These are phyloP conservation scores for Opisthograptis luteolata DNA, from an alignment of 2,888 invertebrate genomes.

Conservation along the genomic window DNA sequence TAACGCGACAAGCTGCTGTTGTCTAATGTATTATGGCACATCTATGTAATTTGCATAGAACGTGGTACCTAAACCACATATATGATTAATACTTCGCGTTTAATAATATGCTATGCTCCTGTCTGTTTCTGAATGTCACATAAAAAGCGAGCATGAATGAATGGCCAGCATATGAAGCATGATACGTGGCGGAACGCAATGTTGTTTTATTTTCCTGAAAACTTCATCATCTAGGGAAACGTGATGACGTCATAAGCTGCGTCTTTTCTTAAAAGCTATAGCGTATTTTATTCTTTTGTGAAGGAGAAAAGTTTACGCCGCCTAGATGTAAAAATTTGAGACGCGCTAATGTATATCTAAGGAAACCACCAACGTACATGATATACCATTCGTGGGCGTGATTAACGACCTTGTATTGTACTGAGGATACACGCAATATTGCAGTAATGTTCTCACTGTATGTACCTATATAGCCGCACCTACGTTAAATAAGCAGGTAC, in stretches of 20 bases:
- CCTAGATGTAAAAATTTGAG: no score
- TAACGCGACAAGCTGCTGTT: no score
- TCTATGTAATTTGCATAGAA: no score
- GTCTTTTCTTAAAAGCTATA: no score
- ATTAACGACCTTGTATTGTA: conserved; percentile 54
- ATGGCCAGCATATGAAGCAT: conserved; percentile 41
- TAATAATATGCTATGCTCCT: conserved; percentile 14
- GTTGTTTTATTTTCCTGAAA: neutral
- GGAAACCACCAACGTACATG: conserved; percentile 27
- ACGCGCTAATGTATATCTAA: no score
- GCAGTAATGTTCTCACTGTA: conserved; percentile 27
- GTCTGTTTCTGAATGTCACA: conserved; percentile 22
- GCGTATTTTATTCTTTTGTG: no score
- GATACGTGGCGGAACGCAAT: conserved; percentile 1
- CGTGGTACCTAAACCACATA: neutral
- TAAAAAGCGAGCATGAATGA: conserved; percentile 38
- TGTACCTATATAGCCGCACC: neutral
- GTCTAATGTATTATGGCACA: no score
- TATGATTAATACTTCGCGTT: neutral
- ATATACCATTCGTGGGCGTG: conserved; percentile 27
- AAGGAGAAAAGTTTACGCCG: no score
- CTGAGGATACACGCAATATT: conserved; percentile 54
- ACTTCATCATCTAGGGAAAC: no score
- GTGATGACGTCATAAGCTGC: no score
- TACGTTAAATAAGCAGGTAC: no score